A percentile compares a stretch with the other conserved stretches of the same genome.
phyloP scores from a whole-genome alignment of 2,888 invertebrate species.

The Dicroscelio sp. region DNA sequence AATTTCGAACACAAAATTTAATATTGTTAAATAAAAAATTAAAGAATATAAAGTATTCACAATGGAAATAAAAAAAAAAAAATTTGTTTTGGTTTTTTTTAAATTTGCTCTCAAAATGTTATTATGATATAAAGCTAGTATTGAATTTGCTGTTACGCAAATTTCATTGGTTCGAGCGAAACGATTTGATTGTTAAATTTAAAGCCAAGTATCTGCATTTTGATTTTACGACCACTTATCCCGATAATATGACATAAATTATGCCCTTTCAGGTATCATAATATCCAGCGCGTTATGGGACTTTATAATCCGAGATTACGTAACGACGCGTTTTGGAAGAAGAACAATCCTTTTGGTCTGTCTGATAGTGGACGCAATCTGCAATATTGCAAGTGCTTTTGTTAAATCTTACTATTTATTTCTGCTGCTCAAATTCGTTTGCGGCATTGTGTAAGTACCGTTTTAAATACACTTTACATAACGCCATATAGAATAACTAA shows the following conservation, averaged over 20 bases:
- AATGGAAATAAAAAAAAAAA: too few species aligned
- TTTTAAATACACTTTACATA: too few species aligned
- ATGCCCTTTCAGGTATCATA: constrained; percentile 93
- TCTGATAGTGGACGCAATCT: constrained; percentile 93
- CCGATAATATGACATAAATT: constrained; percentile 30
- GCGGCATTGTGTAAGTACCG: constrained; percentile 94
- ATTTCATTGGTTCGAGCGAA: too few species aligned
- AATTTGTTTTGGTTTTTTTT: too few species aligned
- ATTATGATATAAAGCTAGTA: too few species aligned
- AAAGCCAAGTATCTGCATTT: not conserved
- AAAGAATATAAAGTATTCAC: too few species aligned
- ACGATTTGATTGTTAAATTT: too few species aligned
- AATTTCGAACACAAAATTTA: too few species aligned
- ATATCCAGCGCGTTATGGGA: constrained; percentile 95
- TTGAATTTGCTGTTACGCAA: too few species aligned
- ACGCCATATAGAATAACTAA: too few species aligned
- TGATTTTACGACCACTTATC: not conserved
- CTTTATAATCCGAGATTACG: constrained; percentile 94
- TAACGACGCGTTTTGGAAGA: constrained; percentile 95
- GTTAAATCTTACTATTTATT: constrained; percentile 94
- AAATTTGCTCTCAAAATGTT: too few species aligned
- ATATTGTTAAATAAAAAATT: too few species aligned
- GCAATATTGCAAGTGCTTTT: constrained; percentile 93
- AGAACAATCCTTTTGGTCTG: constrained; percentile 94
- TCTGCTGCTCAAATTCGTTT: constrained; percentile 94